These are phyloP conservation scores for Pogonus chalceus DNA, from an alignment of 1,140 invertebrate genomes.

Conservation along the genomic window DNA sequence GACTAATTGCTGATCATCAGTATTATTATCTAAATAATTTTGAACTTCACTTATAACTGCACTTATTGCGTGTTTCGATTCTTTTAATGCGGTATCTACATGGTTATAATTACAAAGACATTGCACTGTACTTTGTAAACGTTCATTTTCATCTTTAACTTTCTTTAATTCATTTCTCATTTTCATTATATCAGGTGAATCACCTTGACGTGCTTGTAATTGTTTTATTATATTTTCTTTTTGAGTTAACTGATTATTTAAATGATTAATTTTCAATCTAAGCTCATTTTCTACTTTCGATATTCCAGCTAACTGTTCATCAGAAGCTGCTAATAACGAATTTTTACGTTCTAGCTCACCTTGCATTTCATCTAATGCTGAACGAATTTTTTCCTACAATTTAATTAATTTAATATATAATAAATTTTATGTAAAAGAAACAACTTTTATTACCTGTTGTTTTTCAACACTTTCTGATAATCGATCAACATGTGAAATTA, in stretches of 20 bases:
- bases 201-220: slow-evolving; percentile 17
- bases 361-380: slow-evolving; percentile 22
- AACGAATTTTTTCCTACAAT: slow-evolving; percentile 26
- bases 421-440: not conserved
- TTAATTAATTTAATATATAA: slow-evolving; percentile 10
- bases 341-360: slow-evolving; percentile 29
- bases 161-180: slow-evolving; percentile 19
- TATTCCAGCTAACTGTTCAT: slow-evolving; percentile 28
- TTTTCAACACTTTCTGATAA: slow-evolving; percentile 25
- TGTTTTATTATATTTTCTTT: slow-evolving; percentile 15
- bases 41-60: not conserved
- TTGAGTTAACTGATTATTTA: not conserved
- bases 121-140: slow-evolving; percentile 21
- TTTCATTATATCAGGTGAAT: slow-evolving; percentile 5
- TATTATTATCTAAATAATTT: not conserved
- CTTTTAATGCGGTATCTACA: not conserved
- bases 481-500: slow-evolving; percentile 28
- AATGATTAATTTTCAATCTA: slow-evolving; percentile 2
- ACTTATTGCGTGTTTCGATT: slow-evolving; percentile 9
- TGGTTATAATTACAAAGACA: slow-evolving; percentile 14
- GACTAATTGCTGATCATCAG: not conserved
- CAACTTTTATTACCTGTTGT: slow-evolving; percentile 30
- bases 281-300: slow-evolving; percentile 18
- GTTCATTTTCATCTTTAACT: slow-evolving; percentile 19
- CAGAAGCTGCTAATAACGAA: slow-evolving; percentile 23